Conservation (phyloP, 2,113 vertebrate species). For the Mastomys coucha region DNA sequence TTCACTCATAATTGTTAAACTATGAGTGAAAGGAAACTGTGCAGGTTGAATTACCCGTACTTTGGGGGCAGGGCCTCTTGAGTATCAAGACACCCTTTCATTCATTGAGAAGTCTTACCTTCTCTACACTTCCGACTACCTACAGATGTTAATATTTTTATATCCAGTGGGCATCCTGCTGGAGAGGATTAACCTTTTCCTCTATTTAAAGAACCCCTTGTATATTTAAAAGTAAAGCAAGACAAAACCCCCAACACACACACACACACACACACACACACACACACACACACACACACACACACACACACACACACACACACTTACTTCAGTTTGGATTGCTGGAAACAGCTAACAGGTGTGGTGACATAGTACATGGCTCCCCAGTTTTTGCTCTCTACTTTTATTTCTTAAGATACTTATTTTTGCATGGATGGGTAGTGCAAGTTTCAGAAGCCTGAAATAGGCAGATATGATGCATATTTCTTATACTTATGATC, state of each 20-base stretch:
- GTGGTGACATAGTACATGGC: constrained; percentile 75
- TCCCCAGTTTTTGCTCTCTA: constrained; percentile 70
- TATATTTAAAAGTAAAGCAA: constrained; percentile 63
- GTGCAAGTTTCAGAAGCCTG: constrained; percentile 78
- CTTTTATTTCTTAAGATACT: constrained; percentile 59
- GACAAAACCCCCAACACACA: constrained; percentile 6
- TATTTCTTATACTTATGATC: constrained; percentile 45
- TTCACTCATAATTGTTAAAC: constrained; percentile 85
- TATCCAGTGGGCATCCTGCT: constrained; percentile 71
- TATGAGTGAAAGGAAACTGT: constrained; percentile 86
- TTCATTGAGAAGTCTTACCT: constrained; percentile 70
- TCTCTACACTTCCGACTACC: constrained; percentile 75
- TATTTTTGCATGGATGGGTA: constrained; percentile 75
- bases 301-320: not conserved
- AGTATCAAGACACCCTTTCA: constrained; percentile 70
- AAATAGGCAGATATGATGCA: constrained; percentile 83
- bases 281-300: not conserved
- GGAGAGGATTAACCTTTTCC: constrained; percentile 67
- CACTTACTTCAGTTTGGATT: constrained; percentile 32
- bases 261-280: not conserved
- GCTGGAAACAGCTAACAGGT: constrained; percentile 73
- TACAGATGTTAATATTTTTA: constrained; percentile 78
- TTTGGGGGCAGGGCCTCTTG: constrained; percentile 79
- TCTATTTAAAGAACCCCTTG: constrained; percentile 57
- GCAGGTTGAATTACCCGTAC: constrained; percentile 89